Percentiles rank a stretch among this genome's conserved stretches.
Conservation (phyloP, 2,113 vertebrate genomes). For the Trichechus manatus region DNA sequence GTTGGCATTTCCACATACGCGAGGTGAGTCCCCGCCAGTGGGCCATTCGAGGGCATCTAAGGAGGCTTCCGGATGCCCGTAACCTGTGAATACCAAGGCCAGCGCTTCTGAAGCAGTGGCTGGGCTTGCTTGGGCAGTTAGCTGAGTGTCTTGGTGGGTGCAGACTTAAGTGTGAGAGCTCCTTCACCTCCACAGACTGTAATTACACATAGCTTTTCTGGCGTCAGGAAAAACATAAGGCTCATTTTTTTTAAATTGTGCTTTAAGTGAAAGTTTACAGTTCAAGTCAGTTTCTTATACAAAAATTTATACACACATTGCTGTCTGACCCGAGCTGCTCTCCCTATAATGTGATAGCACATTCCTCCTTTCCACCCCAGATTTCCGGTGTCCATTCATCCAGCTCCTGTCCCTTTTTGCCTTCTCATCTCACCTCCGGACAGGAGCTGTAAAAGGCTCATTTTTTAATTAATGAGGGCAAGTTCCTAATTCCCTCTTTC, state of each 20-base stretch:
- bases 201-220: conserved; percentile 71
- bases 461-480: conserved; percentile 63
- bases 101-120: conserved; percentile 65
- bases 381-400: too few relatives aligned
- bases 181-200: conserved; percentile 11
- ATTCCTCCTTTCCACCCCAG: too few relatives aligned
- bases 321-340: too few relatives aligned
- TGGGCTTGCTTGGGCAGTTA: conserved; percentile 79
- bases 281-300: too few relatives aligned
- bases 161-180: not conserved
- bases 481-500: conserved; percentile 29
- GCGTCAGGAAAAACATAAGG: conserved; percentile 68
- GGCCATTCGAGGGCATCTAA: conserved; percentile 29
- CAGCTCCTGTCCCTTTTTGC: too few relatives aligned
- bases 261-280: too few relatives aligned
- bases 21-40: conserved; percentile 67
- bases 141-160: conserved; percentile 5
- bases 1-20: conserved; percentile 56
- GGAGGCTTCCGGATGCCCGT: conserved; percentile 58
- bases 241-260: conserved; percentile 13
- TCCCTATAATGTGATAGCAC: too few relatives aligned
- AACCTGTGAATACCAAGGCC: conserved; percentile 75
- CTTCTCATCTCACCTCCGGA: too few relatives aligned
- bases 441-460: conserved; percentile 40
- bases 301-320: too few relatives aligned